phyloP scores from a whole-genome alignment of 2,113 vertebrate species.

The Triplophysa dalaica region DNA sequence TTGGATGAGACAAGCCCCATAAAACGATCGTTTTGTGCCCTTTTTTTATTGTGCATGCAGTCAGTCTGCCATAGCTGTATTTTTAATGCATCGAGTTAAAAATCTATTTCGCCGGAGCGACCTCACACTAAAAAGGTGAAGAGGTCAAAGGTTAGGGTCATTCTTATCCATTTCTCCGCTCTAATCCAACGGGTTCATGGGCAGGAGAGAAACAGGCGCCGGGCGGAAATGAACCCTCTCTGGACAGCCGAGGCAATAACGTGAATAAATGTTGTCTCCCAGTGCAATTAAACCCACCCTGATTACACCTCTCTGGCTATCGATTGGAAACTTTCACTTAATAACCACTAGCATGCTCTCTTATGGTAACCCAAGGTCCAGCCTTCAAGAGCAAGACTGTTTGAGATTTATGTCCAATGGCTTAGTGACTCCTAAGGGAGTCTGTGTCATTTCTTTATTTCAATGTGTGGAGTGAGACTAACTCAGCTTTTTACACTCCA shows the following conservation, averaged over 20 bases:
- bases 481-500: constrained; percentile 58
- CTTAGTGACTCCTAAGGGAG: constrained; percentile 67
- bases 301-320: constrained; percentile 76
- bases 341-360: constrained; percentile 76
- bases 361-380: constrained; percentile 75
- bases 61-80: constrained; percentile 28
- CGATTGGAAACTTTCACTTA: constrained; percentile 79
- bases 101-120: constrained; percentile 32
- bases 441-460: constrained; percentile 71
- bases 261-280: constrained; percentile 76
- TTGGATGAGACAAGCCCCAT: constrained; percentile 17
- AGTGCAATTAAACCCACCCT: constrained; percentile 77
- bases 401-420: constrained; percentile 71
- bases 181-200: constrained; percentile 19
- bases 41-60: constrained; percentile 21
- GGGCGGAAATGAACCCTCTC: constrained; percentile 66
- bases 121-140: constrained; percentile 31
- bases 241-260: constrained; percentile 74
- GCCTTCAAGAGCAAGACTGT: constrained; percentile 61
- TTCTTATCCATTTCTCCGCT: constrained; percentile 37
- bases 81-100: constrained; percentile 37
- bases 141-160: constrained; percentile 39
- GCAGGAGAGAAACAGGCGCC: constrained; percentile 15
- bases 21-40: constrained; percentile 12
- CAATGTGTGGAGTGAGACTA: constrained; percentile 60